A percentile compares a stretch with the other conserved stretches of the same genome.
Evolutionary conservation across 2,888 invertebrate genomes (phyloP).

Genomic region (Stenichneumon culpator): DNA sequence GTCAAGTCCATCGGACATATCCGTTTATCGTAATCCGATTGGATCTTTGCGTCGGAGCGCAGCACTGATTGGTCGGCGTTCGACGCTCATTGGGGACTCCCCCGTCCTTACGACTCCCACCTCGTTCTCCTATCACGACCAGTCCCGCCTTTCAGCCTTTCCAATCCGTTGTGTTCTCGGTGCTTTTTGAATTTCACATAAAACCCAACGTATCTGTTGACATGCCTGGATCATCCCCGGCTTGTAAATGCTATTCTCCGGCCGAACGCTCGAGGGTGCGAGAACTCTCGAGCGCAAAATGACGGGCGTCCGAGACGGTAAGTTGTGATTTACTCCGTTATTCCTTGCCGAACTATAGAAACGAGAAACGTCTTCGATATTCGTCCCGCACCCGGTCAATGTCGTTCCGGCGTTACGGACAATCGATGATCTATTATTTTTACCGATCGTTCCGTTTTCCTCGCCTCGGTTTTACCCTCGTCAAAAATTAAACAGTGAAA

Average conservation of each 20-base stretch:
- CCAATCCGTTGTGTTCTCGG: constrained; percentile 19
- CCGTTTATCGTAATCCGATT: not conserved
- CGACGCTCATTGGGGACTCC: not conserved
- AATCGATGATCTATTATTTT: not conserved
- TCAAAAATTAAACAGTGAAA: not conserved
- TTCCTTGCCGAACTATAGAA: not conserved
- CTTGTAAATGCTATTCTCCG: constrained; percentile 61
- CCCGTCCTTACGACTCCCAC: not conserved
- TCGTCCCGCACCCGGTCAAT: not conserved
- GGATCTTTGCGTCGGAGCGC: not conserved
- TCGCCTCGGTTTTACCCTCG: not conserved
- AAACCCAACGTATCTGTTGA: constrained; percentile 65
- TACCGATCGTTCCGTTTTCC: not conserved
- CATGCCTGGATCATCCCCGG: constrained; percentile 48
- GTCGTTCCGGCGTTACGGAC: not conserved
- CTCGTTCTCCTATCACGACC: not conserved
- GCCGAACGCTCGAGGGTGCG: constrained; percentile 50
- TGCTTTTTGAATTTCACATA: constrained; percentile 61
- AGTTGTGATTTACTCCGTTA: not conserved
- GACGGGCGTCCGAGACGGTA: constrained; percentile 48
- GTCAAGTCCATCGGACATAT: not conserved
- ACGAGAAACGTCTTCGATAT: not conserved
- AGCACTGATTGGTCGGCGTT: not conserved
- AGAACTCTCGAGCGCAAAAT: constrained; percentile 41
- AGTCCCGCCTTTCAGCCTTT: not conserved